Evolutionary conservation across 2,113 vertebrate genomes (phyloP), one percentile per base, ranked within the genome.

Genomic region (Mionectes macconnelli): DNA sequence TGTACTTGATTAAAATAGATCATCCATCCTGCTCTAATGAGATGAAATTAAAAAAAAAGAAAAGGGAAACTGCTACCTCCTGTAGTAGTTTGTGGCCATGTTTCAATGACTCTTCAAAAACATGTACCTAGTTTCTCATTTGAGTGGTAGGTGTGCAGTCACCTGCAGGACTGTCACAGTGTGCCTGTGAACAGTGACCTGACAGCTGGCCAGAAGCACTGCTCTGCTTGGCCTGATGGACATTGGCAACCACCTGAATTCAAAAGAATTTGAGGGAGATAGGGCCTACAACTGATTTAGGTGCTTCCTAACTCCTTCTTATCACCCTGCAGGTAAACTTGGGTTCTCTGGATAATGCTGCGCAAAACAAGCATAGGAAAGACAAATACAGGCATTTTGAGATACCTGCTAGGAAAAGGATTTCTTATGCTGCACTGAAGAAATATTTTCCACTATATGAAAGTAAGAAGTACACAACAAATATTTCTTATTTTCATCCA

Each of bases 1-100:
- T 95, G 80, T 84, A 55, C 64, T 89, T 89, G 76, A 96, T 87
- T 89, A 84, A 95, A 96, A 94, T 25, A 92, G 91, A 95, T 96
- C 60, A 84, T 45, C 42, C 39, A 40, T 92, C 59, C 75, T 83
- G 49, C 79, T 50, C 57, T 90, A 95, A 93, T 66, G 76, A 80
- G 42, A 30, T 52, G 14, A 78, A 84, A 67, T 69, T 40, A 40
- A 40, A 55, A 57, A 40, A 25, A 9, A 50, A 70, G 57, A 68
- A 77, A 57, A 14, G 4, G 6, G 22, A 47, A 78, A 52, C 11
- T 25, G 16, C 44, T 47, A n/a, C 17, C n/a, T 91, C 62, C 66
- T 87, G 22, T 50, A 37, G 39, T 31, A 90, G 52, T 66, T 72
- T 73, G 12, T 84, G 22, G 17, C 56, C 84, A 60, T 89, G 44